These are phyloP conservation scores for Pectinophora gossypiella DNA, from an alignment of 1,140 invertebrate species.

Conservation along the genomic window DNA sequence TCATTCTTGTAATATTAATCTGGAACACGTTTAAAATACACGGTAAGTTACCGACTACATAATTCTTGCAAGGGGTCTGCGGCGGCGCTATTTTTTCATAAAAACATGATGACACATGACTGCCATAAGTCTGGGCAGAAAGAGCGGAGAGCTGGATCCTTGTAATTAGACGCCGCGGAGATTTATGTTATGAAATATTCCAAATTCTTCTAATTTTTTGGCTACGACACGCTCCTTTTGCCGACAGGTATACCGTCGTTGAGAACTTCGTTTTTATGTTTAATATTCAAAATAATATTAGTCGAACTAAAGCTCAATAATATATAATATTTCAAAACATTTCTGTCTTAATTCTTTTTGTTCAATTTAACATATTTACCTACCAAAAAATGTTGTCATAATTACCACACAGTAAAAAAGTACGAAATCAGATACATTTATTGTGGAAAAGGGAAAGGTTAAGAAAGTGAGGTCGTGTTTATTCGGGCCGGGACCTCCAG, in stretches of 20 bases:
- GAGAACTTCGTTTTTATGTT: slow-evolving; percentile 21
- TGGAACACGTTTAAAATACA: background rate
- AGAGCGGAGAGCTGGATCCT: slow-evolving; percentile 38
- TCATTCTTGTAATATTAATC: background rate
- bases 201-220: slow-evolving; percentile 53
- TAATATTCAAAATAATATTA: no score
- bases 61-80: slow-evolving; percentile 20
- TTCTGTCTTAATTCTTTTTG: no score
- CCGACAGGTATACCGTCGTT: slow-evolving; percentile 1
- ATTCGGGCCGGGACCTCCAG: slow-evolving; percentile 6
- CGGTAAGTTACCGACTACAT: slow-evolving; percentile 20
- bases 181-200: slow-evolving; percentile 54
- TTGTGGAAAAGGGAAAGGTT: background rate
- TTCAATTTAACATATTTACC: no score
- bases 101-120: slow-evolving; percentile 52
- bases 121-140: slow-evolving; percentile 49
- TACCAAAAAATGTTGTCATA: no score
- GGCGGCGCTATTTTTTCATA: slow-evolving; percentile 38
- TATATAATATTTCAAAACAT: no score
- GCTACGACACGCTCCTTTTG: slow-evolving; percentile 29
- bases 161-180: slow-evolving; percentile 54
- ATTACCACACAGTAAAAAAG: no score
- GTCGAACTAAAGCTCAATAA: no score
- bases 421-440: background rate
- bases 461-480: background rate